A percentile compares a stretch with the other conserved stretches of the same genome.
phyloP scores from a whole-genome alignment of 2,797 vertebrate genomes.

The Diceros bicornis region DNA sequence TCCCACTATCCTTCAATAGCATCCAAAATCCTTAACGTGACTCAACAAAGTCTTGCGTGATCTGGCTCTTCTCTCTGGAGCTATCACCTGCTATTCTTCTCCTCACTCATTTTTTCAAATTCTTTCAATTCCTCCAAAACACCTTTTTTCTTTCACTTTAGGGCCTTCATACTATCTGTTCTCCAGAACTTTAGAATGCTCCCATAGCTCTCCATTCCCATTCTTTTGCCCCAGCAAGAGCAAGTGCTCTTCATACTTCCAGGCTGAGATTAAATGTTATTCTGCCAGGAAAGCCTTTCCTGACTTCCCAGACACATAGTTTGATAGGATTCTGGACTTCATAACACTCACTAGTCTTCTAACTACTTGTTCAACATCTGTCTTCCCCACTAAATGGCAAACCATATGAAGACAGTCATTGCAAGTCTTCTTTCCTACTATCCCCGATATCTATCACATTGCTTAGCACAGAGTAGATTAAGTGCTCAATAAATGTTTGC shows the following conservation, averaged over 20 bases:
- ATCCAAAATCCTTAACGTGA: constrained; percentile 44
- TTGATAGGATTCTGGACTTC: constrained; percentile 2
- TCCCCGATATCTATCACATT: background rate
- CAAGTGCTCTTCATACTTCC: constrained; percentile 17
- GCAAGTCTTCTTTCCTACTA: background rate
- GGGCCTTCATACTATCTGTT: background rate
- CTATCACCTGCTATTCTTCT: background rate
- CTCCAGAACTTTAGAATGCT: constrained; percentile 50
- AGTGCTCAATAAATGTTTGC: constrained; percentile 5
- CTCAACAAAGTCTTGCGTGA: constrained; percentile 38
- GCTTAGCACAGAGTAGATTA: background rate
- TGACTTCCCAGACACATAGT: background rate
- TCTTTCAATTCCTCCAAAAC: constrained; percentile 51
- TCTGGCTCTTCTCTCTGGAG: background rate
- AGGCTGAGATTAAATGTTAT: constrained; percentile 19
- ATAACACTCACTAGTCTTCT: background rate
- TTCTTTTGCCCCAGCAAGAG: constrained; percentile 10
- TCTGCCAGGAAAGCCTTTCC: constrained; percentile 21
- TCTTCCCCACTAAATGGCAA: constrained; percentile 58
- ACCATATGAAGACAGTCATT: background rate
- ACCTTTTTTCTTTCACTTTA: background rate
- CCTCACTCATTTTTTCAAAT: background rate
- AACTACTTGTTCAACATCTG: constrained; percentile 56
- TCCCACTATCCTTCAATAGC: background rate
- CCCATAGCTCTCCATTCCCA: background rate